phyloP scores from a whole-genome alignment of 92 coral and sea anemone genomes.

The Porites rus region DNA sequence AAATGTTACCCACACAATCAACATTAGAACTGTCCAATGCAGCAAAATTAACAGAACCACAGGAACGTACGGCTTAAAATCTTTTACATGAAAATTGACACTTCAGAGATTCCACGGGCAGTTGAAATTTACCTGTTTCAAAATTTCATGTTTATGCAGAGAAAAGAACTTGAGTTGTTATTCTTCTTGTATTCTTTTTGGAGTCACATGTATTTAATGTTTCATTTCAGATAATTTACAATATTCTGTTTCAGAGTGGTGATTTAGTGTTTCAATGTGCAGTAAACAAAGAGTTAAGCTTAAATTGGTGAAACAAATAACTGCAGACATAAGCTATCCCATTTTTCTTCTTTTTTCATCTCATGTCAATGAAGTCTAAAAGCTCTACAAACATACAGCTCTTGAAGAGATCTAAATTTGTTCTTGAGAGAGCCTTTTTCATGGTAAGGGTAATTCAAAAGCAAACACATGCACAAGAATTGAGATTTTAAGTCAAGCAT shows the following conservation, averaged over 20 bases:
- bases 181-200: conserved; percentile 5
- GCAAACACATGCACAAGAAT: conserved; percentile 46
- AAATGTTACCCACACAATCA: no score
- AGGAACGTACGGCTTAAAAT: no score
- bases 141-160: no score
- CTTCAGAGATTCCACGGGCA: no score
- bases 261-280: not conserved
- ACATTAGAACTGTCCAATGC: no score
- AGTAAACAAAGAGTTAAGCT: not conserved
- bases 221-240: not conserved
- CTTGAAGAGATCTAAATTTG: not conserved
- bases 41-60: no score
- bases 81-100: no score
- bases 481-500: conserved; percentile 41
- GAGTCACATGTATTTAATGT: not conserved
- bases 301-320: no score
- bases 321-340: no score
- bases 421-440: not conserved
- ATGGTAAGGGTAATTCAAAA: conserved; percentile 2
- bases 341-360: no score
- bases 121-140: no score
- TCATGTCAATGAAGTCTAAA: not conserved
- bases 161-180: no score
- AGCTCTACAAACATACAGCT: not conserved
- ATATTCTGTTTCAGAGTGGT: not conserved